A percentile compares a stretch with the other conserved stretches of the same genome.
phyloP scores from a whole-genome alignment of 2,888 invertebrate genomes.

The Andricus quercusramuli region DNA sequence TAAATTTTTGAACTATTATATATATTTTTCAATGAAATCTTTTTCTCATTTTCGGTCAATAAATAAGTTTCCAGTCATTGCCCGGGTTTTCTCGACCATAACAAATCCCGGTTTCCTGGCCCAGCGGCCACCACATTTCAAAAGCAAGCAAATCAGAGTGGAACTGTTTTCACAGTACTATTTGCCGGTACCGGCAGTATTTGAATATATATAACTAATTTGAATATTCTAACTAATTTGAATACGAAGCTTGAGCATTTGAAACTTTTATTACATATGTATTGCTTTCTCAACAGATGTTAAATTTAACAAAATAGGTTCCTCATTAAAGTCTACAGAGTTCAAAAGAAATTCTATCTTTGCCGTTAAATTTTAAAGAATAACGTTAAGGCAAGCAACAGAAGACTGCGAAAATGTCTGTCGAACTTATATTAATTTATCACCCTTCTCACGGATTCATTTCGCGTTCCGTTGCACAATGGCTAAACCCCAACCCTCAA shows the following conservation, averaged over 20 bases:
- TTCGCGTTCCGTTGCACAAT: constrained; percentile 72
- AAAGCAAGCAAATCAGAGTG: no score
- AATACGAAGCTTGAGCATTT: not conserved
- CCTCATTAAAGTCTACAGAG: not conserved
- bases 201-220: constrained; percentile 26
- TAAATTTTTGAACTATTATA: no score
- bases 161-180: no score
- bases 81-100: no score
- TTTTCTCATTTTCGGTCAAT: no score
- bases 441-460: constrained; percentile 65
- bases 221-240: constrained; percentile 22
- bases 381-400: constrained; percentile 1
- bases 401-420: constrained; percentile 56
- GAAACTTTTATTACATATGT: not conserved
- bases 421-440: constrained; percentile 71
- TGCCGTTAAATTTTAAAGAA: not conserved
- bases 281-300: not conserved
- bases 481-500: constrained; percentile 34
- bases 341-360: constrained; percentile 21
- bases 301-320: not conserved
- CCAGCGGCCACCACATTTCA: no score
- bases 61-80: no score
- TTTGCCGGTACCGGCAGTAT: no score
- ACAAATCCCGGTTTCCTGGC: no score
- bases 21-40: no score